Evolutionary conservation across 2,888 invertebrate genomes (phyloP).

Genomic region (Drosophila parthenogenetica): DNA sequence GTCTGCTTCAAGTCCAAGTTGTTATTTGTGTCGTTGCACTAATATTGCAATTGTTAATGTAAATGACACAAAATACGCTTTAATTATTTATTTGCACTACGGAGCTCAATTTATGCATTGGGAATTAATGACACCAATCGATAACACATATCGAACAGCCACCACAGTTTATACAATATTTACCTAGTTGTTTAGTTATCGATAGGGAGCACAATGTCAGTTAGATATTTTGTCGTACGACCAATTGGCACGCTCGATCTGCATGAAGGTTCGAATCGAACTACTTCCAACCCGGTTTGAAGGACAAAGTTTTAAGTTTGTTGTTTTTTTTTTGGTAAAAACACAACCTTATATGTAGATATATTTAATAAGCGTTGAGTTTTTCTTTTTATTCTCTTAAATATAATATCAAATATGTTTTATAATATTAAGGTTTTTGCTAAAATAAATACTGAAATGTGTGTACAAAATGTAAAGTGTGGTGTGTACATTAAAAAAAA

Average conservation of each 20-base stretch:
- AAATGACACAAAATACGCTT: slow-evolving; percentile 40
- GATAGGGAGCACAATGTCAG: not conserved
- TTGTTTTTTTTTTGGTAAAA: slow-evolving; percentile 55
- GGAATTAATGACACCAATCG: slow-evolving; percentile 33
- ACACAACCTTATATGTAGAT: slow-evolving; percentile 66
- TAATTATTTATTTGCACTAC: slow-evolving; percentile 53
- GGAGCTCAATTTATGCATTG: slow-evolving; percentile 38
- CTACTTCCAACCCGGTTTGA: slow-evolving; percentile 19
- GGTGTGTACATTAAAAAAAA: slow-evolving; percentile 48
- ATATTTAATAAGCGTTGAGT: slow-evolving; percentile 76
- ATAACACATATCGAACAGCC: slow-evolving; percentile 28
- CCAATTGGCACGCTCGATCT: slow-evolving; percentile 24
- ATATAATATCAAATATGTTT: slow-evolving; percentile 70
- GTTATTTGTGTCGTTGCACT: slow-evolving; percentile 17
- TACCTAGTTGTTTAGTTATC: slow-evolving; percentile 2
- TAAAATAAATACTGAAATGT: slow-evolving; percentile 75
- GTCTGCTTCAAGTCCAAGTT: slow-evolving; percentile 22
- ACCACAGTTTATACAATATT: slow-evolving; percentile 18
- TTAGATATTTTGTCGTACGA: slow-evolving; percentile 8
- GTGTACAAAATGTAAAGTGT: slow-evolving; percentile 70
- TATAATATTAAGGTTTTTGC: slow-evolving; percentile 56
- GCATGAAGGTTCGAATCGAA: slow-evolving; percentile 33
- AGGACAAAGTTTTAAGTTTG: slow-evolving; percentile 7
- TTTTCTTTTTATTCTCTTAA: slow-evolving; percentile 71
- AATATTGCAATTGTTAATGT: slow-evolving; percentile 13